A percentile compares a stretch with the other conserved stretches of the same genome.
These are phyloP conservation scores for Microtus agrestis DNA, from an alignment of 2,797 vertebrate species.

Conservation along the genomic window DNA sequence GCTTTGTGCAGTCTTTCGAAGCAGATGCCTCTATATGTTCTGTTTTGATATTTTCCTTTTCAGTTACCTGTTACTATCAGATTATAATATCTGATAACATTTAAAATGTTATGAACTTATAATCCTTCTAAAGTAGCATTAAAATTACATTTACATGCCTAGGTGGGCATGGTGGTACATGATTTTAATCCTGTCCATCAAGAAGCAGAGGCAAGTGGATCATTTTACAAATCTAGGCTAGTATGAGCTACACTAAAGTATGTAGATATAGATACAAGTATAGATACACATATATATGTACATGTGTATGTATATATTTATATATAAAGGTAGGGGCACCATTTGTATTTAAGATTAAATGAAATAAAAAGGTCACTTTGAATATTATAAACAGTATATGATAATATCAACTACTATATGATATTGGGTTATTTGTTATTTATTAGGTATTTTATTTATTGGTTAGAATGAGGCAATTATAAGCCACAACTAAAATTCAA, in stretches of 20 bases:
- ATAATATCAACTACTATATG: neutral
- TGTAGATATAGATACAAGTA: neutral
- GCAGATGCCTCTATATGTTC: neutral
- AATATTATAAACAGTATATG: neutral
- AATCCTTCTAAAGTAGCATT: neutral
- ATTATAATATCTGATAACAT: neutral
- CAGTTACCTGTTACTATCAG: neutral
- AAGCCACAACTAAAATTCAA: neutral
- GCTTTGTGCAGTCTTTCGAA: neutral
- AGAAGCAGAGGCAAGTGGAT: neutral
- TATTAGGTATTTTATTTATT: constrained; percentile 31
- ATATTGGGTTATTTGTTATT: neutral
- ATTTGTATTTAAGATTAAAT: neutral
- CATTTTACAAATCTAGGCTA: neutral
- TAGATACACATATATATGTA: too few relatives aligned
- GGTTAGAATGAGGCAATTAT: neutral
- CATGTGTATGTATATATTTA: too few relatives aligned
- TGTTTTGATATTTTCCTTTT: neutral
- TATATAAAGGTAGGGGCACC: neutral
- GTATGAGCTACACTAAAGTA: neutral
- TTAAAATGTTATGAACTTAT: neutral
- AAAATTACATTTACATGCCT: neutral
- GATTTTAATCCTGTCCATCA: neutral
- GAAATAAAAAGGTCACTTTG: constrained; percentile 2
- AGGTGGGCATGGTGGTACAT: neutral